phyloP scores from a whole-genome alignment of 2,113 vertebrate genomes.

The Chitala chitala region DNA sequence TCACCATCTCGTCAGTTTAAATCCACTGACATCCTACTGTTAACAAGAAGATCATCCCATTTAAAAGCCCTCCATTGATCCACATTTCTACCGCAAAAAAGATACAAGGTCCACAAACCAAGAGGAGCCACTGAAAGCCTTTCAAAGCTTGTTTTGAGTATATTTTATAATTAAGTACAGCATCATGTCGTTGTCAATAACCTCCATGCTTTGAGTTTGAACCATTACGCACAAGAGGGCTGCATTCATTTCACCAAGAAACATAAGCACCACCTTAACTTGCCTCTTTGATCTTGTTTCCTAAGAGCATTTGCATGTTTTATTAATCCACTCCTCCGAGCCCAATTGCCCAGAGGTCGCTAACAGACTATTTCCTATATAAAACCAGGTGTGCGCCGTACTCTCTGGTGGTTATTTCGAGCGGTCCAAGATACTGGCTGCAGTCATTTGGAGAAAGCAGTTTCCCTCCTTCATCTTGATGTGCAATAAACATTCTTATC shows the following conservation, averaged over 20 bases:
- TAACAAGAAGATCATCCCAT: not conserved
- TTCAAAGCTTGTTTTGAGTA: not conserved
- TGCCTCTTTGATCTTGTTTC: not conserved
- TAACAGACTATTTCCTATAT: not conserved
- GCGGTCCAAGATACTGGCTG: not conserved
- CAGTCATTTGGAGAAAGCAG: not conserved
- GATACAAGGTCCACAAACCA: not conserved
- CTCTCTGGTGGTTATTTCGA: not conserved
- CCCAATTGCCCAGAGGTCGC: not conserved
- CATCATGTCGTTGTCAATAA: conserved; percentile 6
- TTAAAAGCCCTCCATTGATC: not conserved
- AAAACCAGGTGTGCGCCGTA: not conserved
- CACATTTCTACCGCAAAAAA: not conserved
- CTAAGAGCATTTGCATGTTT: not conserved
- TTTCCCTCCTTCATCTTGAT: too few relatives aligned
- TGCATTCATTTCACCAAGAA: too few relatives aligned
- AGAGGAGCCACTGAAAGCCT: not conserved
- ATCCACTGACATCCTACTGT: not conserved
- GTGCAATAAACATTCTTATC: too few relatives aligned
- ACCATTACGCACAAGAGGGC: not conserved
- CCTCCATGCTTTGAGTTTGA: not conserved
- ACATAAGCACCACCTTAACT: not conserved
- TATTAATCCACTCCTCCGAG: not conserved
- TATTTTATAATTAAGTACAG: conserved; percentile 6
- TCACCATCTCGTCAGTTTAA: not conserved